These are phyloP conservation scores for Scaeva pyrastri DNA, from an alignment of 2,888 invertebrate genomes.

Conservation along the genomic window DNA sequence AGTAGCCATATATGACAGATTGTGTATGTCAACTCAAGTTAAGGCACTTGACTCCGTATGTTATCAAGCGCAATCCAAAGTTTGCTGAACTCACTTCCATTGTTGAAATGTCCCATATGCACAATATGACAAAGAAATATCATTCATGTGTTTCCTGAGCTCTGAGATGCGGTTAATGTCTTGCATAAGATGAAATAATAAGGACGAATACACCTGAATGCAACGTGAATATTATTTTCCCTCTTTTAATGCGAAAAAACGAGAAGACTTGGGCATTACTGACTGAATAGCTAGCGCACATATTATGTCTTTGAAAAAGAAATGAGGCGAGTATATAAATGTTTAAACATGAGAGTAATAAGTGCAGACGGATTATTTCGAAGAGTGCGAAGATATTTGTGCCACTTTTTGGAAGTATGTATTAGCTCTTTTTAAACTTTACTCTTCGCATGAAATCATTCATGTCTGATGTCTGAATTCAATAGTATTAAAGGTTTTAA, in stretches of 20 bases:
- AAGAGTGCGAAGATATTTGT: not conserved
- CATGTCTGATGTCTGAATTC: too few species aligned
- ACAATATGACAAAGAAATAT: conserved; percentile 38
- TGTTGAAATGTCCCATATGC: conserved; percentile 36
- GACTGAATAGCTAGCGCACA: not conserved
- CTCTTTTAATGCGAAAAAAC: not conserved
- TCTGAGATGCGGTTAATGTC: conserved; percentile 34
- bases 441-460: too few species aligned
- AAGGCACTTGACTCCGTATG: conserved; percentile 30
- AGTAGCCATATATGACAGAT: not conserved
- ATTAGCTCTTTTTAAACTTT: too few species aligned
- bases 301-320: not conserved
- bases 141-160: conserved; percentile 28
- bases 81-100: conserved; percentile 50
- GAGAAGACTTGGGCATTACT: conserved; percentile 7
- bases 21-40: conserved; percentile 22
- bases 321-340: conserved; percentile 10
- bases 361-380: not conserved
- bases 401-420: not conserved
- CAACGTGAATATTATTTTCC: conserved; percentile 28
- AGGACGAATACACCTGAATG: conserved; percentile 22
- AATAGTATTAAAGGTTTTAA: too few species aligned
- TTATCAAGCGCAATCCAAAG: conserved; percentile 34
- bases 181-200: conserved; percentile 36
- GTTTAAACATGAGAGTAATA: not conserved